phyloP scores from a whole-genome alignment of 2,113 vertebrate genomes.

The Psittacara wagleri region DNA sequence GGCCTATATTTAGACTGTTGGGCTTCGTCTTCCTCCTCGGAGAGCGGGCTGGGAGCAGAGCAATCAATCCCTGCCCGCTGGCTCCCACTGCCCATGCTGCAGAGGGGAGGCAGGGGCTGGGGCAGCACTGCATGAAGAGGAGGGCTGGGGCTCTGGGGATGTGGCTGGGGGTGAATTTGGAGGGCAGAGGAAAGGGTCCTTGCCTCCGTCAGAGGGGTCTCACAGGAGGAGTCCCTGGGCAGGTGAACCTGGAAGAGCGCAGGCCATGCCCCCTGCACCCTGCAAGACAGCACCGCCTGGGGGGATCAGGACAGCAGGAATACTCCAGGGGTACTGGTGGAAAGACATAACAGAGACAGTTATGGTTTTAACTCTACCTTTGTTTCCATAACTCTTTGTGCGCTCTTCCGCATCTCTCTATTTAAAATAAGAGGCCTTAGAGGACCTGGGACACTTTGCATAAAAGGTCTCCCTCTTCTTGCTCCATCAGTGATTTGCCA shows the following conservation, averaged over 20 bases:
- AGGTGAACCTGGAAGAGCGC: neutral
- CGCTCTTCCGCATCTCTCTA: accelerated
- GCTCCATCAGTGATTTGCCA: neutral
- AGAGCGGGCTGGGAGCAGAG: accelerated
- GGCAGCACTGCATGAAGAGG: neutral
- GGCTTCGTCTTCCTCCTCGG: neutral
- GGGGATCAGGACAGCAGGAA: neutral
- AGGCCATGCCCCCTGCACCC: no score
- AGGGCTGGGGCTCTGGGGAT: neutral
- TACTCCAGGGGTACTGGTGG: neutral
- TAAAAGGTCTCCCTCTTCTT: neutral
- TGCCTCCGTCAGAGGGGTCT: accelerated
- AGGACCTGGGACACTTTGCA: neutral
- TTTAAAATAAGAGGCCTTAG: neutral
- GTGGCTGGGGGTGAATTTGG: accelerated
- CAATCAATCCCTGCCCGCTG: neutral
- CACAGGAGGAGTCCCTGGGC: accelerated
- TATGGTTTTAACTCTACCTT: neutral
- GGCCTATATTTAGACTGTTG: neutral
- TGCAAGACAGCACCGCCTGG: accelerated
- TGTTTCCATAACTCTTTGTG: neutral
- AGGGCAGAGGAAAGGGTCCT: neutral
- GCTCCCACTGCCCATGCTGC: accelerated
- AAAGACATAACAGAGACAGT: no score
- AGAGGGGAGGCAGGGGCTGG: neutral